Conservation (phyloP, 2,797 vertebrate species). For the Manis pentadactyla region DNA sequence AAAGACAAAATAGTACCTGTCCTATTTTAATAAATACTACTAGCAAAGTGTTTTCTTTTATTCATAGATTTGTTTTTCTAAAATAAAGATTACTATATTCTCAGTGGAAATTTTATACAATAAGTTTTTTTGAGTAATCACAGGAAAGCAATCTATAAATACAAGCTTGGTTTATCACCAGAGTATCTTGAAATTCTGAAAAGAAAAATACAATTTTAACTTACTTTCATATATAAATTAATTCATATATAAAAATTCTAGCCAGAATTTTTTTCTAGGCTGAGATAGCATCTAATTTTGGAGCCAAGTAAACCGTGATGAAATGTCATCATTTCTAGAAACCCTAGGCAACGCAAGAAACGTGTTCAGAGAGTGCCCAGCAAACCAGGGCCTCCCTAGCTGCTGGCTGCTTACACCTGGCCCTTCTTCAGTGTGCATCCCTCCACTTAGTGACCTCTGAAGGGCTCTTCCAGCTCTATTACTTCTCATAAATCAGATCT, state of each 20-base stretch:
- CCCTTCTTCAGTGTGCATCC: background rate
- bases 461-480: background rate
- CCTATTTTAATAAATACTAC: background rate
- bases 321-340: background rate
- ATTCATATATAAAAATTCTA: background rate
- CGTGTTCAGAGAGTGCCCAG: background rate
- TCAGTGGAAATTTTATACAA: background rate
- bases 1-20: background rate
- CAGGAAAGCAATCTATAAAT: background rate
- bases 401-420: background rate
- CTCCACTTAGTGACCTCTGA: too few relatives aligned
- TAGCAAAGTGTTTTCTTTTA: background rate
- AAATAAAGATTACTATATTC: background rate
- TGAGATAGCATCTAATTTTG: background rate
- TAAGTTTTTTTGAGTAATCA: background rate
- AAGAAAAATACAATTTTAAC: background rate
- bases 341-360: background rate
- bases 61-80: background rate
- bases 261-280: background rate
- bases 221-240: background rate
- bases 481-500: background rate
- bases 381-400: rapidly evolving
- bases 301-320: background rate
- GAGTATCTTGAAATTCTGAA: background rate
- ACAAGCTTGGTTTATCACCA: background rate